Evolutionary conservation across 2,113 vertebrate species (phyloP).

Genomic region (Acrocephalus arundinaceus): DNA sequence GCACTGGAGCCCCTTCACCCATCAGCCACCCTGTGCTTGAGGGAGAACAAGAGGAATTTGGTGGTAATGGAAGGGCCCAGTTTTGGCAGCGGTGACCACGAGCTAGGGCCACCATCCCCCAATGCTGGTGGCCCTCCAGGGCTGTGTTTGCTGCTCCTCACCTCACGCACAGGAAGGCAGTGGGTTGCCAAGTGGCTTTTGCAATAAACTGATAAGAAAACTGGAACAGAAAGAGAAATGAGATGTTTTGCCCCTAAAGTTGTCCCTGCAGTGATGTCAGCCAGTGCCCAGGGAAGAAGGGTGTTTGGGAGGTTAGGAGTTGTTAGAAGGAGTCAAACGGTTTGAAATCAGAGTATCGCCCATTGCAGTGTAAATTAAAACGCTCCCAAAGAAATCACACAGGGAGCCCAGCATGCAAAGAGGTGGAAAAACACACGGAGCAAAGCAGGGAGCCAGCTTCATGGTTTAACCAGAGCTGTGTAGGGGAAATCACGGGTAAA

Average conservation of each 20-base stretch:
- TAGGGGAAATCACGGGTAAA: background rate
- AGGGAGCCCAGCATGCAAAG: background rate
- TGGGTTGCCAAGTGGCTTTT: background rate
- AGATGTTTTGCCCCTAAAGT: background rate
- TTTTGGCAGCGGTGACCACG: background rate
- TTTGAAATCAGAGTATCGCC: background rate
- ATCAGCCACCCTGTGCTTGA: fast-evolving
- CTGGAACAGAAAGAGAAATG: background rate
- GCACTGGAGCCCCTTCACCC: background rate
- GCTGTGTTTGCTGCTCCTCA: background rate
- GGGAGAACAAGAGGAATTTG: background rate
- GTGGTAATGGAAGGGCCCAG: fast-evolving
- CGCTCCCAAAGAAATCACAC: background rate
- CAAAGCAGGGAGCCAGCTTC: background rate
- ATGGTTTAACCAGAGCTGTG: background rate
- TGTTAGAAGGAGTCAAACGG: background rate
- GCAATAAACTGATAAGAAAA: background rate
- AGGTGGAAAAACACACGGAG: background rate
- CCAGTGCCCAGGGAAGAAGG: background rate
- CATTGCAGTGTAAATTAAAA: background rate
- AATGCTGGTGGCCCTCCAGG: fast-evolving
- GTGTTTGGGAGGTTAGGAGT: background rate
- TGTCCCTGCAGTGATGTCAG: background rate
- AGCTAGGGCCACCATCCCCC: background rate
- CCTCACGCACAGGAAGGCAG: background rate